Percentiles rank a stretch among this genome's conserved stretches.
Evolutionary conservation across 2,888 invertebrate species (phyloP).

Genomic region (Lasioglossum marginatum): DNA sequence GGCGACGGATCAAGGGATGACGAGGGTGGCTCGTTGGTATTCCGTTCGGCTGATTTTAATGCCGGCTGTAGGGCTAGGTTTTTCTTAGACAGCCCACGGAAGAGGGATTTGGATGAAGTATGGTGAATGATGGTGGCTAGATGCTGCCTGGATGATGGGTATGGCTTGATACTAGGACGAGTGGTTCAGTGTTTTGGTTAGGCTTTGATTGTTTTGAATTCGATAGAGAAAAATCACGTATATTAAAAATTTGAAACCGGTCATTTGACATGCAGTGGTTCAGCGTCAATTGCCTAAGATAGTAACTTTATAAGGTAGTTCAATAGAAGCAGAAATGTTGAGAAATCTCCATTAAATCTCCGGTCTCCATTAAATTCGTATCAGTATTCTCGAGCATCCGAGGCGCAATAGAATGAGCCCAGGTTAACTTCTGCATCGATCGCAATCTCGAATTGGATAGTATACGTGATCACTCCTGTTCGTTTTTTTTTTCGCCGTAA

Average conservation of each 20-base stretch:
- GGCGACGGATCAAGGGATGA: neutral
- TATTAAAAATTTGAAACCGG: no score
- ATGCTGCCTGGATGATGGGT: neutral
- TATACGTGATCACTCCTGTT: neutral
- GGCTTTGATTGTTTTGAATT: neutral
- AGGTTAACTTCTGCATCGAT: neutral
- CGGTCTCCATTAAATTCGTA: neutral
- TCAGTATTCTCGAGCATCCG: neutral
- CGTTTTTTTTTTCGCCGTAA: neutral
- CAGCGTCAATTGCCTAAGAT: neutral
- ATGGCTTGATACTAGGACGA: neutral
- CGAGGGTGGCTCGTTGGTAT: neutral
- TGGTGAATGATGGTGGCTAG: neutral
- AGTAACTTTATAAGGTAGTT: neutral
- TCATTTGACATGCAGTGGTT: neutral
- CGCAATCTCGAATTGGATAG: neutral
- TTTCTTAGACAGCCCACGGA: neutral
- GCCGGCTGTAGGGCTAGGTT: neutral
- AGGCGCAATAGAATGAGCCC: neutral
- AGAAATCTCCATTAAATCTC: no score
- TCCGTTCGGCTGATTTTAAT: slow-evolving; percentile 1
- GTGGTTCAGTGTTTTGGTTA: neutral
- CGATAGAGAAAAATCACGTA: neutral
- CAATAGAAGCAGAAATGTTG: neutral
- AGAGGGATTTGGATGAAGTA: slow-evolving; percentile 5